A percentile compares a stretch with the other conserved stretches of the same genome.
Conservation (phyloP, 1,140 invertebrate genomes). For the Ladona fulva region DNA sequence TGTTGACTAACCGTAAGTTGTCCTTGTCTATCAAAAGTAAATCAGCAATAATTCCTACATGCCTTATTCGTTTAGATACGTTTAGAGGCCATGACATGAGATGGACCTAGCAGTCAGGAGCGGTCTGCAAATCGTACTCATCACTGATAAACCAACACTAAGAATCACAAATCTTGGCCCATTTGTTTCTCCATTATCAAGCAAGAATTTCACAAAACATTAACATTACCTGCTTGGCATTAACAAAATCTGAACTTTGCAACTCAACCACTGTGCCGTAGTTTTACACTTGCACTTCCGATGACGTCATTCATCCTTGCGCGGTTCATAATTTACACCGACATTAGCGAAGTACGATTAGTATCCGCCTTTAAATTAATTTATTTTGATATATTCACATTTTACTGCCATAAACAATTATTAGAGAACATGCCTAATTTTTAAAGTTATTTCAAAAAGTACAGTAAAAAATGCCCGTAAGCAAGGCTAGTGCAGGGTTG, state of each 20-base stretch:
- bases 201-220: background rate
- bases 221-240: background rate
- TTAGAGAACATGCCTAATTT: too few species aligned
- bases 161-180: background rate
- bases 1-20: background rate
- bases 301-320: constrained; percentile 8
- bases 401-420: too few species aligned
- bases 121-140: background rate
- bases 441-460: too few species aligned
- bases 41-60: background rate
- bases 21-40: background rate
- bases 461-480: background rate
- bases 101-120: constrained; percentile 7
- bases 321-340: constrained; percentile 4
- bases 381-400: too few species aligned
- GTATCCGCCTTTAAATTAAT: background rate
- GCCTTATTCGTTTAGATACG: constrained; percentile 1
- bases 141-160: background rate
- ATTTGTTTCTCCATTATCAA: background rate
- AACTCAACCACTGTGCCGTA: background rate
- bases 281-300: background rate
- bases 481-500: background rate
- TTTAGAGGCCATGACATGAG: constrained; percentile 8
- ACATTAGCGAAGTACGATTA: background rate
- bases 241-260: background rate